Evolutionary conservation across 2,888 invertebrate genomes (phyloP), one percentile per base, ranked within the genome.

Genomic region (Xiphydria camelus): DNA sequence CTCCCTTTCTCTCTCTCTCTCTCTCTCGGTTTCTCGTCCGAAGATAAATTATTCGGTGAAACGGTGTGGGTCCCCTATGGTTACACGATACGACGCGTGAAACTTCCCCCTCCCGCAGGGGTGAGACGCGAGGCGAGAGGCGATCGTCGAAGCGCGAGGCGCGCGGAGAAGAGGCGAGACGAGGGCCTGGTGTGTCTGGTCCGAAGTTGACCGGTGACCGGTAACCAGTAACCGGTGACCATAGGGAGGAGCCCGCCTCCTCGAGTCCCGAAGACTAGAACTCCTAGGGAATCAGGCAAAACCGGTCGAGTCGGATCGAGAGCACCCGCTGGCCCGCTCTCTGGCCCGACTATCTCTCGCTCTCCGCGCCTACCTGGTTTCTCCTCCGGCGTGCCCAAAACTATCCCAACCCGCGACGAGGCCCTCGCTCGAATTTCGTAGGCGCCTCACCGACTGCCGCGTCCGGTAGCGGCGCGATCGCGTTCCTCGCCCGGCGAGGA

Each of bases 221-320:
- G 54, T 43, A 38, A 47, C 44, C 47, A 39, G 41, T 35, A 47
- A 49, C 44, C 47, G 40, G 41, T 35, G 49, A 49, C 41, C 47
- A 42, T 43, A 41, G 43, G n/a, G n/a, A n/a, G n/a, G n/a, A 46
- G 48, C 35, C 40, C 40, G 40, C 45, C 49, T 48, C 47, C 40
- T 55, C 45, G 55, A 60, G 52, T 66, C 58, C 59, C 59, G 62
- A 70, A 65, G 67, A 62, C 69, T 68, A 68, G 68, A 67, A 69
- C 68, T 71, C 70, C 73, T 73, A 73, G 73, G 63, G 68, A 73
- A 67, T 72, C 64, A 51, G 54, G 57, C 62, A 67, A 70, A 73
- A 74, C 73, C 73, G 73, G 73, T 74, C 73, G 59, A 70, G 73
- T 69, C 64, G 55, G 72, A 73, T 73, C 65, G 62, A 65, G 59